Evolutionary conservation across 1,140 invertebrate genomes (phyloP).

Genomic region (Musca vetustissima): DNA sequence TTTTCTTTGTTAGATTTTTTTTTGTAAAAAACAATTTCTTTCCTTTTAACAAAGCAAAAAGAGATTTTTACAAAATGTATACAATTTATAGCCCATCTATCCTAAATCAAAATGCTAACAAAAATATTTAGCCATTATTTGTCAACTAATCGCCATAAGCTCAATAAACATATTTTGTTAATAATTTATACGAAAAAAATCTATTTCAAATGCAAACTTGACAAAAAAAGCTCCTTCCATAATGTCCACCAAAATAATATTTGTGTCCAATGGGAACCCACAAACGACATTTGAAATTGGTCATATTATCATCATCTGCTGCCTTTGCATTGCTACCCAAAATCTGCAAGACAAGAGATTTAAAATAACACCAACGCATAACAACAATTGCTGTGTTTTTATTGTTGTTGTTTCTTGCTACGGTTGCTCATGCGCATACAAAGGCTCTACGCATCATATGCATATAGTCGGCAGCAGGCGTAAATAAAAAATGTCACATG

Average conservation of each 20-base stretch:
- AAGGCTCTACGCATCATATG: not conserved
- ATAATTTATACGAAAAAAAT: conserved; percentile 3
- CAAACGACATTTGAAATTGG: not conserved
- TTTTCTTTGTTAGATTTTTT: no score
- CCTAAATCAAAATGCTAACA: no score
- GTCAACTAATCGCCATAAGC: conserved; percentile 8
- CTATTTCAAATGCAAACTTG: conserved; percentile 12
- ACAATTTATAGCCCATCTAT: not conserved
- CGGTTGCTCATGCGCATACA: not conserved
- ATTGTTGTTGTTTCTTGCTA: no score
- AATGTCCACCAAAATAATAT: not conserved
- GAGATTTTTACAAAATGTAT: no score
- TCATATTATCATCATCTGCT: not conserved
- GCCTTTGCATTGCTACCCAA: not conserved
- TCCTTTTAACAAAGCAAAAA: no score
- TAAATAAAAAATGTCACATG: no score
- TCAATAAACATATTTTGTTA: conserved; percentile 12
- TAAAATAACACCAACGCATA: not conserved
- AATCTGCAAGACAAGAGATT: not conserved
- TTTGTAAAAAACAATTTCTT: no score
- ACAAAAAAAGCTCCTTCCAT: conserved; percentile 10
- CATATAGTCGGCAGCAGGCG: no score
- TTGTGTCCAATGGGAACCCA: not conserved
- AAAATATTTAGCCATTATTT: conserved; percentile 14
- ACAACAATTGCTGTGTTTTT: not conserved